Percentiles rank a stretch among this genome's conserved stretches.
phyloP scores from a whole-genome alignment of 2,113 vertebrate genomes.

The Ptychochromis oligacanthus region DNA sequence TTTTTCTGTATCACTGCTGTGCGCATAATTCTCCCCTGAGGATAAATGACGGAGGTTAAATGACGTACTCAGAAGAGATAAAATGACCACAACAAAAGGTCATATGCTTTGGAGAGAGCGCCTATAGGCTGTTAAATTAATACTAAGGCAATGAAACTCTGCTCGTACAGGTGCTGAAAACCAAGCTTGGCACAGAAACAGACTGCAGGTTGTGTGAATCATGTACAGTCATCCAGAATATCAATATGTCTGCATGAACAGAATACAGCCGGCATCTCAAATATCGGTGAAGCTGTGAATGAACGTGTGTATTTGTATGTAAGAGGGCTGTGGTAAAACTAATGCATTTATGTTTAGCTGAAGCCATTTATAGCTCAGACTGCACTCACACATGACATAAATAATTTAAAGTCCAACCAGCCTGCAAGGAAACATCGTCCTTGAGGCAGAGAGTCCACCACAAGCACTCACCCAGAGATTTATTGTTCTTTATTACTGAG shows the following conservation, averaged over 20 bases:
- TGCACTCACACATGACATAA: slow-evolving; percentile 36
- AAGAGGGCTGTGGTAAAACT: background rate
- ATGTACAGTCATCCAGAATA: slow-evolving; percentile 5
- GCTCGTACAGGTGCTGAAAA: background rate
- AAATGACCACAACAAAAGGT: background rate
- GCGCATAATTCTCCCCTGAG: too few species aligned
- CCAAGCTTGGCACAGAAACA: background rate
- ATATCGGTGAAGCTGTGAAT: background rate
- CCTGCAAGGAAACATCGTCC: slow-evolving; percentile 31
- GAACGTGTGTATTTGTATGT: background rate
- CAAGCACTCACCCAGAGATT: background rate
- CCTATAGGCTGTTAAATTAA: background rate
- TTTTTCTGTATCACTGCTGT: background rate
- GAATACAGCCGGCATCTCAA: background rate
- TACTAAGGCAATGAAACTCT: background rate
- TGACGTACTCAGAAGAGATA: too few species aligned
- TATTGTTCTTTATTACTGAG: background rate
- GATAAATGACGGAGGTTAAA: too few species aligned
- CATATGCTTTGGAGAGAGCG: background rate
- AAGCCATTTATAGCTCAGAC: slow-evolving; percentile 56
- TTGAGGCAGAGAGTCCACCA: slow-evolving; percentile 10
- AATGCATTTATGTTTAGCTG: slow-evolving; percentile 38
- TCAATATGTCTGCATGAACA: slow-evolving; percentile 9
- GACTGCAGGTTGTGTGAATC: background rate
- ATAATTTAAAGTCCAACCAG: slow-evolving; percentile 57